phyloP scores from a whole-genome alignment of 2,888 invertebrate genomes.

The Harpagoxenus sublaevis region DNA sequence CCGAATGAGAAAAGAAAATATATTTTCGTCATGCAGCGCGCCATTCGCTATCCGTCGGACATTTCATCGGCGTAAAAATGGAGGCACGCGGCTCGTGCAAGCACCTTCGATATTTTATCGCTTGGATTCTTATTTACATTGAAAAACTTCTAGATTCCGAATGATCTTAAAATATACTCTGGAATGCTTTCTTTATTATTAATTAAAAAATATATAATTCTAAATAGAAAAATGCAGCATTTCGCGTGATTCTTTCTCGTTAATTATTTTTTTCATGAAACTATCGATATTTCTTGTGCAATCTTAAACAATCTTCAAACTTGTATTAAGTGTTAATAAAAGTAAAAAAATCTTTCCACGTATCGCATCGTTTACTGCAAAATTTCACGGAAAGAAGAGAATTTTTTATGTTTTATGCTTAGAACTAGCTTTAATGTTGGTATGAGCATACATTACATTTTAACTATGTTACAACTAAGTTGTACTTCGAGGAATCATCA shows the following conservation, averaged over 20 bases:
- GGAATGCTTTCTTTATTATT: background rate
- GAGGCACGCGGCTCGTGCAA: slow-evolving; percentile 54
- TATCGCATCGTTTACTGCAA: background rate
- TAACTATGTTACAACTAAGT: background rate
- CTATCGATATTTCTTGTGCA: background rate
- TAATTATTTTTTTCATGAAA: background rate
- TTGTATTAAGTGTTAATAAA: background rate
- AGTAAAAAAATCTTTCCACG: background rate
- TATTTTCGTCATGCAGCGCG: slow-evolving; percentile 36
- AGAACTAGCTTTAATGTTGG: background rate
- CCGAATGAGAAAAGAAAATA: background rate
- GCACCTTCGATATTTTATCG: background rate
- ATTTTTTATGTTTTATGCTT: background rate
- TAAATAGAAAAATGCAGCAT: background rate
- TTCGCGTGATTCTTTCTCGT: background rate
- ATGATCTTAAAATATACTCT: background rate
- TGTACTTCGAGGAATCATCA: background rate
- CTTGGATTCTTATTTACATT: slow-evolving; percentile 6
- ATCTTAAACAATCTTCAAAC: background rate
- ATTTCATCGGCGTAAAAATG: slow-evolving; percentile 73
- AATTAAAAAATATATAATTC: background rate
- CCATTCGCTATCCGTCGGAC: slow-evolving; percentile 71
- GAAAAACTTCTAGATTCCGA: background rate
- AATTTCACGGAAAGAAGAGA: background rate
- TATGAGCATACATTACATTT: background rate